Base-by-base conservation (phyloP, 2,113 vertebrate species). In the Pungitius pungitius region DNA sequence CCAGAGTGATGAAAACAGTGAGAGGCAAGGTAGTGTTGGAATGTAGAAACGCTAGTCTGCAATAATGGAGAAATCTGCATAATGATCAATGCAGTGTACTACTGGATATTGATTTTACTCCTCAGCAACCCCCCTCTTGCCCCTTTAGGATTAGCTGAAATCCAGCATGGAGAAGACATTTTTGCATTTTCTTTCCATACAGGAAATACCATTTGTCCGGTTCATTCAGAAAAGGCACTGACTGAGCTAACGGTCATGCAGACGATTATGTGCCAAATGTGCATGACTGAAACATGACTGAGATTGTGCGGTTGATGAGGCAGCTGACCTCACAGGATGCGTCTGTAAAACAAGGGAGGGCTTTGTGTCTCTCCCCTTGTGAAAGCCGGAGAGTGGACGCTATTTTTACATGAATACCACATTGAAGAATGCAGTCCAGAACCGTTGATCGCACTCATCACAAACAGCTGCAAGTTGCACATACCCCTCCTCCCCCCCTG, bases 361-460 rank as follows among this genome's bases (percentile, higher is more conserved):
- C 69, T 80, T 90, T 92, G 87, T 92, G 49, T 87, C 73, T 80
- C 75, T 80, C 75, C 30, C n/a, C 81, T 68, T 35, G 69, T n/a
- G 62, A 47, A 75, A 84, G 81, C 63, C 55, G 18, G 33, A 66
- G 68, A 49, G 57, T 43, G 65, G 79, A 58, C 70, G 84, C 82
- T 92, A 92, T 93, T 92, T 90, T 84, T 93, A 90, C 78, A 82
- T 82, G 84, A 91, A 65, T 84, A 81, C 87, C 73, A 81, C 69
- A 75, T 68, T 30, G 13, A 84, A 82, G 90, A 93, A 92, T 92
- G 86, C 75, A 49, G 4, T 35, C 20, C 61, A 33, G 81, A 69
- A 62, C 81, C 4, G 27, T 79, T 85, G 74, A 67, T 71, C 18
- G 6, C 76, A 82, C 55, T 61, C 87, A 78, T 59, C 61, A 47